Evolutionary conservation across 2,113 vertebrate species (phyloP).

Genomic region (Menura novaehollandiae): DNA sequence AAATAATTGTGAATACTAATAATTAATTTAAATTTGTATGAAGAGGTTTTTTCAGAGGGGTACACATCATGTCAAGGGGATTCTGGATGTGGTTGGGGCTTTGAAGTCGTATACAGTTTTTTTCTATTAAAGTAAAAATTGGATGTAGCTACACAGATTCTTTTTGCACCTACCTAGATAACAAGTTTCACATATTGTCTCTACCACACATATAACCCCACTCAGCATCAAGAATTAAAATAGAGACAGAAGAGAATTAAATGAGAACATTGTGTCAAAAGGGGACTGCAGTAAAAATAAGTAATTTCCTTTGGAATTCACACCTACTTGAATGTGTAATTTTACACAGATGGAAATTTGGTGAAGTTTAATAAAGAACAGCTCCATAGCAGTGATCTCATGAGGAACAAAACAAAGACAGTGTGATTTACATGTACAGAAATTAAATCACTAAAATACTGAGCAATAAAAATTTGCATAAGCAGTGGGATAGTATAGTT

Average conservation of each 20-base stretch:
- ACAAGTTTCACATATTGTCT: neutral
- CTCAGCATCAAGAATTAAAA: slow-evolving; percentile 12
- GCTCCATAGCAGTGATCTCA: neutral
- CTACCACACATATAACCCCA: neutral
- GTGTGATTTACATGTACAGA: neutral
- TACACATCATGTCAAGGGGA: neutral
- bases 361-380: neutral
- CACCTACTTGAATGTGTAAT: slow-evolving; percentile 19
- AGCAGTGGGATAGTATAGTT: neutral
- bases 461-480: neutral
- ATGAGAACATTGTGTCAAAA: slow-evolving; percentile 42
- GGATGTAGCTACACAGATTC: neutral
- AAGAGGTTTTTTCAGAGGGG: neutral
- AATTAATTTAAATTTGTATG: neutral
- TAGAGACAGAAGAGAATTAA: neutral
- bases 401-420: neutral
- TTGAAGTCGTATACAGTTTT: neutral
- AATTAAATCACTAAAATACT: neutral
- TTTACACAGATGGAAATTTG: slow-evolving; percentile 18
- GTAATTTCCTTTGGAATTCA: slow-evolving; percentile 36
- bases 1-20: neutral
- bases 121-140: neutral
- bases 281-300: neutral
- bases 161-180: neutral
- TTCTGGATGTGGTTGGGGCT: neutral